Percentiles rank a stretch among this genome's conserved stretches.
phyloP scores from a whole-genome alignment of 2,797 vertebrate species.

The Sebastes nivosus region DNA sequence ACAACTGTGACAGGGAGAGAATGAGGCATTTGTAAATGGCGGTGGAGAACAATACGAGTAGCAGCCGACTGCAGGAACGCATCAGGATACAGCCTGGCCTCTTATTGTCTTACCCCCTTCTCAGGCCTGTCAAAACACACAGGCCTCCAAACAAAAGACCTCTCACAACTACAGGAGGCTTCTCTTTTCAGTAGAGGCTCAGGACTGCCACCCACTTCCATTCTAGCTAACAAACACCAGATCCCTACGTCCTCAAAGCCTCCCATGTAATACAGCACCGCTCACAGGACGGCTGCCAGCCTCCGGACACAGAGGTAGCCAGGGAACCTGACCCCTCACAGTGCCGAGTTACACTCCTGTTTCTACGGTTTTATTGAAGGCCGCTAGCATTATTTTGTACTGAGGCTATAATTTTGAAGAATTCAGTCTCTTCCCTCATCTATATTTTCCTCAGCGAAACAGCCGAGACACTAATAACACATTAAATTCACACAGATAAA shows the following conservation, averaged over 20 bases:
- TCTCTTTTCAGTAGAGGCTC: conserved; percentile 39
- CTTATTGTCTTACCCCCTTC: conserved; percentile 53
- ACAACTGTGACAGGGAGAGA: conserved; percentile 41
- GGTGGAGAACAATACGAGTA: conserved; percentile 14
- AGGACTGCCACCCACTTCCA: conserved; percentile 33
- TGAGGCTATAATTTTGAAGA: background rate
- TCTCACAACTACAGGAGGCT: conserved; percentile 34
- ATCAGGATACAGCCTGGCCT: conserved; percentile 16
- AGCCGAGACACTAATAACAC: background rate
- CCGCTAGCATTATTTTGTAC: background rate
- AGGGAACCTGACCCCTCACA: conserved; percentile 31
- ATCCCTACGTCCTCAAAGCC: conserved; percentile 17
- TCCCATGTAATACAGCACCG: conserved; percentile 35
- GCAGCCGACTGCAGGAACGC: conserved; percentile 2
- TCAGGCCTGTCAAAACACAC: conserved; percentile 71
- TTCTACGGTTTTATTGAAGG: conserved; percentile 17
- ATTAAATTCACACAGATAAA: background rate
- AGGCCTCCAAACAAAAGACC: conserved; percentile 51
- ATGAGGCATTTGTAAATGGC: conserved; percentile 30
- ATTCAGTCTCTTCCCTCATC: background rate
- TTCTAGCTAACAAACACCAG: conserved; percentile 34
- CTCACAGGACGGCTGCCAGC: conserved; percentile 2
- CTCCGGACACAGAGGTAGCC: background rate
- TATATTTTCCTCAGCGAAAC: background rate
- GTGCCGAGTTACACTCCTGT: conserved; percentile 2